Evolutionary conservation across 2,113 vertebrate genomes (phyloP), one percentile per base, ranked within the genome.

Genomic region (Trogon surrucura): DNA sequence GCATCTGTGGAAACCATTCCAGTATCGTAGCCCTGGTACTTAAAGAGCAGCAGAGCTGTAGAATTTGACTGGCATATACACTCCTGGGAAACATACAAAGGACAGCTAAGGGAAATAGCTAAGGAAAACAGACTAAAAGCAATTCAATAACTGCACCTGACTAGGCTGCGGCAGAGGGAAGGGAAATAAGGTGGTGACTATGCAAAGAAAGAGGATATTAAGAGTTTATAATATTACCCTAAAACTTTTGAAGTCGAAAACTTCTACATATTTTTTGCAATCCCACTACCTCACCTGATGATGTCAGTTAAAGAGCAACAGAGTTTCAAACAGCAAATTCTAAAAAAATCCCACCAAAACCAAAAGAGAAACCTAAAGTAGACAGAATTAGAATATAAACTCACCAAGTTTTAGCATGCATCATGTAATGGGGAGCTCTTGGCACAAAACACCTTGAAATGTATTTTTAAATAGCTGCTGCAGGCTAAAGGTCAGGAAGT

Each of bases 401-500:
- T 92, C 8, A 0, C 29, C 44, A 56, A 64, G 48, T 56, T 84
- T 60, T 19, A 89, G 38, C 56, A 80, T 4, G 10, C 15, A 48
- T 57, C 10, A 1, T 45, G 16, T 54, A 61, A 85, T 6, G 10
- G 74, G 89, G 80, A 90, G 30, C 51, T 71, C 70, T 78, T 89
- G 91, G 95, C 94, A 89, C 10, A 2, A 53, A 92, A 74, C 51
- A 86, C 80, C 88, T 96, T 72, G 41, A 92, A 72, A 58, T 54
- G 69, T 62, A 51, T 80, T 93, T 93, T 96, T 75, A 91, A 96
- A 96, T 72, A 94, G 87, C 88, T 88, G 25, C 72, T 72, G 47
- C 84, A 94, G 38, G 51, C 88, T 95, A 95, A 92, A 94, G 91
- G 91, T 91, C 93, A 95, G 85, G 64, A 95, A 93, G 53, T 94